A percentile compares a stretch with the other conserved stretches of the same genome.
phyloP scores from a whole-genome alignment of 2,113 vertebrate species.

The Saguinus imperator region DNA sequence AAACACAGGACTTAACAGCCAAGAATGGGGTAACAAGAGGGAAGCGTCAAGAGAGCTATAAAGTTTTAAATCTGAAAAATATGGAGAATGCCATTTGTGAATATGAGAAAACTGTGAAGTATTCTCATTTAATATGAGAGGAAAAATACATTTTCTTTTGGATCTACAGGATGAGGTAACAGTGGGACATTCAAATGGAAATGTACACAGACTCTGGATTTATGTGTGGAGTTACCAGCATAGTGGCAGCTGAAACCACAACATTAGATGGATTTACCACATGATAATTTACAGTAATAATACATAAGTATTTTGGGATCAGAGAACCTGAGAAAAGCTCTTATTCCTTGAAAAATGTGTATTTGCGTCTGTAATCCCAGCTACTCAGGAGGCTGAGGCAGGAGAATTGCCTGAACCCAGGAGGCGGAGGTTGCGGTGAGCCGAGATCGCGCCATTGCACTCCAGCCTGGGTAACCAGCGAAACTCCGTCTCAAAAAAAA shows the following conservation, averaged over 20 bases:
- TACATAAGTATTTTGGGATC: background rate
- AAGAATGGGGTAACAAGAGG: background rate
- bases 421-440: too few species aligned
- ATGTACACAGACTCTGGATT: background rate
- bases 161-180: conserved; percentile 16
- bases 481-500: too few species aligned
- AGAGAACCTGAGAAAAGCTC: background rate
- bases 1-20: background rate
- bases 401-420: too few species aligned
- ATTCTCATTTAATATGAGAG: background rate
- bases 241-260: background rate
- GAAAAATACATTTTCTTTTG: conserved; percentile 3
- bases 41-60: background rate
- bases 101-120: background rate
- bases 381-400: too few species aligned
- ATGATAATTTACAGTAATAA: background rate
- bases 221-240: background rate
- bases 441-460: too few species aligned
- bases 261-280: background rate
- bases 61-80: background rate
- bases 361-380: background rate
- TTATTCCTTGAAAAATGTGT: conserved; percentile 16
- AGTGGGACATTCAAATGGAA: background rate
- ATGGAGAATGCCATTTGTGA: background rate
- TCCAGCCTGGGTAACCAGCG: too few species aligned